phyloP scores from a whole-genome alignment of 2,797 vertebrate genomes.

The Emys orbicularis region DNA sequence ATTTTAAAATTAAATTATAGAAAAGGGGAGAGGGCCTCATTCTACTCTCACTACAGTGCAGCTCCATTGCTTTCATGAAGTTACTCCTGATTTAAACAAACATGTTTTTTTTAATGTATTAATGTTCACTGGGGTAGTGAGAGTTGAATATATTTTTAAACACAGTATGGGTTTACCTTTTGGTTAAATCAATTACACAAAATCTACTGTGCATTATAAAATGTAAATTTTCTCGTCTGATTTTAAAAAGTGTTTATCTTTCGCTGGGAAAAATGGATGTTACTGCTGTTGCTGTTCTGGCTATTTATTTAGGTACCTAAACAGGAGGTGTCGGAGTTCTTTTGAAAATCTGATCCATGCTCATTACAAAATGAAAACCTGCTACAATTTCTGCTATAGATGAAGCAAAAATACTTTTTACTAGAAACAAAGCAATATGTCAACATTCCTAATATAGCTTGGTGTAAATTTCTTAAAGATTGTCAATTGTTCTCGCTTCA shows the following conservation, averaged over 20 bases:
- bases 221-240: constrained; percentile 1
- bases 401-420: not conserved
- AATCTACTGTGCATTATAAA: constrained; percentile 40
- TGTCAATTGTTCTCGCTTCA: not conserved
- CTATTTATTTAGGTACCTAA: not conserved
- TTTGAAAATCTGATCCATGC: not conserved
- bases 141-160: not conserved
- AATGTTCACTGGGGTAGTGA: not conserved
- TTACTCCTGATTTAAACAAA: not conserved
- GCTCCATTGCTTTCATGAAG: not conserved
- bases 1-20: not conserved
- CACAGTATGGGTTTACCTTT: constrained; percentile 24
- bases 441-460: not conserved
- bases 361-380: fast-evolving
- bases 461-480: not conserved
- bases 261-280: constrained; percentile 41
- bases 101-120: not conserved
- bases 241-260: constrained; percentile 28
- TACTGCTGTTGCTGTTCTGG: constrained; percentile 26
- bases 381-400: not conserved
- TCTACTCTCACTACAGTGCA: not conserved
- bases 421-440: not conserved
- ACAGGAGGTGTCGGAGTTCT: not conserved
- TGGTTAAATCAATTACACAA: not conserved
- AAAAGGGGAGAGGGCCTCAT: not conserved